These are phyloP conservation scores for Aphrocallistes beatrix DNA, from an alignment of 37 sponge, comb jelly and placozoan species.

Conservation along the genomic window DNA sequence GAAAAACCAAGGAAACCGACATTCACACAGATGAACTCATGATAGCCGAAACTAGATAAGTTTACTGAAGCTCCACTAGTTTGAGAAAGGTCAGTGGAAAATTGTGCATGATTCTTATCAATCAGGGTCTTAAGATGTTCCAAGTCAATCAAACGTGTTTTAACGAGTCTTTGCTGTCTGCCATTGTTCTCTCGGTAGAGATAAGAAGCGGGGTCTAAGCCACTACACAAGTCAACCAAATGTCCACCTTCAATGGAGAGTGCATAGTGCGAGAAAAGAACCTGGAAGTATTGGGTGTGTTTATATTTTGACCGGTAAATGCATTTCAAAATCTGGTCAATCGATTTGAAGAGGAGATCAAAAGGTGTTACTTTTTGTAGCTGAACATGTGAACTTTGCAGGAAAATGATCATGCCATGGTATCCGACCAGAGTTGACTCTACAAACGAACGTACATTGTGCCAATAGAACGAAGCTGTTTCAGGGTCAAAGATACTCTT, in stretches of 20 bases:
- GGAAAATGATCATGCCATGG: constrained; percentile 3
- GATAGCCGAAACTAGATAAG: neutral
- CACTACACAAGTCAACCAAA: neutral
- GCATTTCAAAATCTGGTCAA: neutral
- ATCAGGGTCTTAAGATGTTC: neutral
- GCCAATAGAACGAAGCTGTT: neutral
- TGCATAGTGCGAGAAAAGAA: neutral
- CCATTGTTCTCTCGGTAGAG: neutral
- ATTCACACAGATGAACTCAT: constrained; percentile 8
- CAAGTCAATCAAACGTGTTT: neutral
- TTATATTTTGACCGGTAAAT: neutral
- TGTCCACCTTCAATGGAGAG: neutral
- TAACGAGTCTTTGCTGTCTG: neutral
- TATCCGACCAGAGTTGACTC: neutral
- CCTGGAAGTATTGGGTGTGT: neutral
- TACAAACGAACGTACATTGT: constrained; percentile 2
- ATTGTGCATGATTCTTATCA: neutral
- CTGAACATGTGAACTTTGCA: neutral
- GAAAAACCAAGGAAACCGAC: constrained; percentile 13
- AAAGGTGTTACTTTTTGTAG: neutral
- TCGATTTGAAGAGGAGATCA: neutral
- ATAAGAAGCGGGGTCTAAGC: neutral
- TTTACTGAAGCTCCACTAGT: neutral
- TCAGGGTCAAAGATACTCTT: neutral
- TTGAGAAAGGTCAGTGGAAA: neutral